Evolutionary conservation across 2,888 invertebrate genomes (phyloP).

Genomic region (Drosophila colorata): DNA sequence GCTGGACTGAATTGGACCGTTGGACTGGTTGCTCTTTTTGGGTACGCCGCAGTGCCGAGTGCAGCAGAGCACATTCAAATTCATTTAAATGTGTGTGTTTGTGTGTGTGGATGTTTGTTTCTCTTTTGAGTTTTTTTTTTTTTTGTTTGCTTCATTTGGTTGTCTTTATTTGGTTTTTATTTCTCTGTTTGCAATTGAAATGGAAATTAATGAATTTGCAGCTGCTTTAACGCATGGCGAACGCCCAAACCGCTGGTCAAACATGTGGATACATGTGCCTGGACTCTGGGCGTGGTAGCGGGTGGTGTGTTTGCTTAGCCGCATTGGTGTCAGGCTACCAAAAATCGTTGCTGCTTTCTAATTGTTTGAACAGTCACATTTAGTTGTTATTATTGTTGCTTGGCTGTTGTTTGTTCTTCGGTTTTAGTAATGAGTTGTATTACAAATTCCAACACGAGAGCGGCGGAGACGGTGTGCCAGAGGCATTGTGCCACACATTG

Average conservation of each 20-base stretch:
- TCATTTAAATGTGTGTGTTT: conserved; percentile 30
- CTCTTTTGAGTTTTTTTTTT: conserved; percentile 14
- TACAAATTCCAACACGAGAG: conserved; percentile 46
- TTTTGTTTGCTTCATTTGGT: conserved; percentile 12
- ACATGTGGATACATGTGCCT: conserved; percentile 10
- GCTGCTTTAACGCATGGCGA: conserved; percentile 33
- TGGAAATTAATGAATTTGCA: conserved; percentile 71
- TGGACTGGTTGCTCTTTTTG: conserved; percentile 42
- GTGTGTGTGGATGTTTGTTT: conserved; percentile 1
- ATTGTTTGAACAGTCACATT: conserved; percentile 22
- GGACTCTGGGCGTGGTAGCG: not conserved
- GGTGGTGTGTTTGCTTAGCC: conserved; percentile 38
- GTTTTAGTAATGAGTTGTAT: conserved; percentile 58
- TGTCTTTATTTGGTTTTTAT: conserved; percentile 29
- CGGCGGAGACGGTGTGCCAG: not conserved
- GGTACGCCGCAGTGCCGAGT: conserved; percentile 25
- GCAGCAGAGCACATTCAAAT: conserved; percentile 45
- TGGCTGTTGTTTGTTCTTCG: conserved; percentile 30
- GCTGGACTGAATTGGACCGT: not conserved
- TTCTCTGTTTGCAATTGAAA: conserved; percentile 59
- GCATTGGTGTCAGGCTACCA: conserved; percentile 36
- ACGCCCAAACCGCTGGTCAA: conserved; percentile 9
- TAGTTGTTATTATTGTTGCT: conserved; percentile 8
- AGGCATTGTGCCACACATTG: conserved; percentile 4
- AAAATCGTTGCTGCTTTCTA: conserved; percentile 28